A percentile compares a stretch with the other conserved stretches of the same genome.
phyloP scores from a whole-genome alignment of 1,140 invertebrate genomes.

The Hycleus phaleratus region DNA sequence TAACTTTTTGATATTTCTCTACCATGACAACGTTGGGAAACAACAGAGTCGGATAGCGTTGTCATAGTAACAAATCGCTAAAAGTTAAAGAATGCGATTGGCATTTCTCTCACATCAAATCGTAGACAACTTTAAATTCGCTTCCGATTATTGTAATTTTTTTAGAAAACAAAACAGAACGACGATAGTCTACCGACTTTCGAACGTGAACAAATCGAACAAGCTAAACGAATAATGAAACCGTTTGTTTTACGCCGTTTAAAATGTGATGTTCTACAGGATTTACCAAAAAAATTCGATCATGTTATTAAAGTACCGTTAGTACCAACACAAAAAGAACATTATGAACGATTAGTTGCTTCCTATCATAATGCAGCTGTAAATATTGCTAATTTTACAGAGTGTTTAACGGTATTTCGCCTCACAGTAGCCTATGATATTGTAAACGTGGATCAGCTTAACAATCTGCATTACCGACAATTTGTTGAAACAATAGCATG shows the following conservation, averaged over 20 bases:
- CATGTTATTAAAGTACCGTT: constrained; percentile 56
- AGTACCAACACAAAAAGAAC: constrained; percentile 58
- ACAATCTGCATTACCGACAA: too few relatives aligned
- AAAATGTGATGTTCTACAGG: constrained; percentile 76
- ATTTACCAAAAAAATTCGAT: constrained; percentile 73
- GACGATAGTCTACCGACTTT: constrained; percentile 61
- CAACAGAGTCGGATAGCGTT: too few relatives aligned
- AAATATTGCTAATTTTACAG: background rate
- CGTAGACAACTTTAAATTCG: too few relatives aligned
- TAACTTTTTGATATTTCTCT: too few relatives aligned
- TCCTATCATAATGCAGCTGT: constrained; percentile 61
- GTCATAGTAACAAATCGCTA: constrained; percentile 24
- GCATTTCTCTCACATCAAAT: too few relatives aligned
- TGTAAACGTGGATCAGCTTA: too few relatives aligned
- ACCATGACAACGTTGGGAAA: too few relatives aligned
- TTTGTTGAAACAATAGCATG: too few relatives aligned
- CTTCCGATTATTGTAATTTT: background rate
- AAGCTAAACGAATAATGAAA: constrained; percentile 92
- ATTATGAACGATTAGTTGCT: constrained; percentile 69
- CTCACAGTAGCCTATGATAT: too few relatives aligned
- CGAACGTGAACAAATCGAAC: constrained; percentile 80
- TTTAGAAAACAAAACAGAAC: constrained; percentile 26
- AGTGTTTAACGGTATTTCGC: too few relatives aligned
- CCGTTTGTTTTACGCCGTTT: constrained; percentile 90
- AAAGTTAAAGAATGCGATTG: constrained; percentile 46